phyloP scores from a whole-genome alignment of 2,888 invertebrate genomes.

The Cosmorhoe ocellata region DNA sequence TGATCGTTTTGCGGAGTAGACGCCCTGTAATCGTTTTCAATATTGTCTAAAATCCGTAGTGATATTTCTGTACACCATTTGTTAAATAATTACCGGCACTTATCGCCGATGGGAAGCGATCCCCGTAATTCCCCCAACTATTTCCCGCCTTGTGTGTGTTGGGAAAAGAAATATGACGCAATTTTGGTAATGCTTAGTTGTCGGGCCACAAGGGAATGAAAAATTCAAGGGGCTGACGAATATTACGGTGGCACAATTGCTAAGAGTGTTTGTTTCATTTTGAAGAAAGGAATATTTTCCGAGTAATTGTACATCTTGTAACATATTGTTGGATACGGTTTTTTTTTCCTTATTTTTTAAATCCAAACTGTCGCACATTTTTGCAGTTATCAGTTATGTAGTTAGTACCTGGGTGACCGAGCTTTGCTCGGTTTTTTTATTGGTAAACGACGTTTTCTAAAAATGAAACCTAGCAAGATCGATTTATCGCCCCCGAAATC shows the following conservation, averaged over 20 bases:
- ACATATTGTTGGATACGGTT: conserved; percentile 12
- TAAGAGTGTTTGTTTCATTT: conserved; percentile 72
- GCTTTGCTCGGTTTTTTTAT: too few species aligned
- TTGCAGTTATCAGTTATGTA: too few species aligned
- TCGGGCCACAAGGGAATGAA: conserved; percentile 81
- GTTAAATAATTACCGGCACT: conserved; percentile 45
- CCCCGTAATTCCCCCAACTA: conserved; percentile 69
- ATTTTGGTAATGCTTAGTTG: conserved; percentile 81
- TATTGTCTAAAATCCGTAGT: too few species aligned
- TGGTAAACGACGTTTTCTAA: too few species aligned
- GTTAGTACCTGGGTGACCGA: too few species aligned
- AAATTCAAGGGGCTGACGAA: conserved; percentile 78
- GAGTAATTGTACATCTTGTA: conserved; percentile 26
- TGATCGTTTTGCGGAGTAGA: too few species aligned
- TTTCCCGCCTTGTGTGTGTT: conserved; percentile 66
- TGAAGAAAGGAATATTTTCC: conserved; percentile 65
- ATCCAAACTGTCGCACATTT: too few species aligned
- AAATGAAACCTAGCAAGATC: too few species aligned
- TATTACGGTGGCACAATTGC: conserved; percentile 74
- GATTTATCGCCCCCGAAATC: too few species aligned
- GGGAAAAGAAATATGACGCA: conserved; percentile 80
- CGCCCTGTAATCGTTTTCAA: too few species aligned
- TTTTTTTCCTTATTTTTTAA: too few species aligned
- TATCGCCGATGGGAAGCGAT: conserved; percentile 47
- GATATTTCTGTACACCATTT: conserved; percentile 22